phyloP scores from a whole-genome alignment of 2,113 vertebrate species.

The Paramisgurnus dabryanus region DNA sequence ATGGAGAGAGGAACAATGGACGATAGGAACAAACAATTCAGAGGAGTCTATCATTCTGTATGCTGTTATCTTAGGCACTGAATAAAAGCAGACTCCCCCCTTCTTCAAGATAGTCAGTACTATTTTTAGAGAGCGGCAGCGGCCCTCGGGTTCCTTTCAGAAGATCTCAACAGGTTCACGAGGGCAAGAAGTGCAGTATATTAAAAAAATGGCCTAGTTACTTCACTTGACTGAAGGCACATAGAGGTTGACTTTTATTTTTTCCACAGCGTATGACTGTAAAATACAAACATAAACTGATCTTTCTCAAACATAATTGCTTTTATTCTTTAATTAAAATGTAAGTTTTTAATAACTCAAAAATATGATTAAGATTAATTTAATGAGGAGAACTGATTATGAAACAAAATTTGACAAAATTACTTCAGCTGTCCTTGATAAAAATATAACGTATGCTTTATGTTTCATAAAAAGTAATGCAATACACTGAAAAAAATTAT shows the following conservation, averaged over 20 bases:
- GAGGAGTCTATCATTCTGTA: conserved; percentile 98
- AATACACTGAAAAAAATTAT: too few species aligned
- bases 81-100: conserved; percentile 83
- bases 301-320: too few species aligned
- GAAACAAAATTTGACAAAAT: too few species aligned
- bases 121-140: conserved; percentile 87
- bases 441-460: too few species aligned
- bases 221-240: conserved; percentile 82
- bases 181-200: conserved; percentile 93
- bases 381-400: too few species aligned
- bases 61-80: conserved; percentile 96
- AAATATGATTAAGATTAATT: too few species aligned
- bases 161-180: conserved; percentile 91
- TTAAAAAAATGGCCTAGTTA: conserved; percentile 83
- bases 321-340: too few species aligned
- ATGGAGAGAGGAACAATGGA: conserved; percentile 79
- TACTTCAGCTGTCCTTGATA: too few species aligned
- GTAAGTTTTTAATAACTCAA: too few species aligned
- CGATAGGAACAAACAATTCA: conserved; percentile 88
- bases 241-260: background rate
- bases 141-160: conserved; percentile 88
- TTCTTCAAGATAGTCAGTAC: conserved; percentile 84
- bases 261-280: too few species aligned
- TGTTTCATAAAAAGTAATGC: too few species aligned
- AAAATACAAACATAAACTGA: too few species aligned